Evolutionary conservation across 2,113 vertebrate species (phyloP), one percentile per base, ranked within the genome.

Genomic region (Lepisosteus osseus): DNA sequence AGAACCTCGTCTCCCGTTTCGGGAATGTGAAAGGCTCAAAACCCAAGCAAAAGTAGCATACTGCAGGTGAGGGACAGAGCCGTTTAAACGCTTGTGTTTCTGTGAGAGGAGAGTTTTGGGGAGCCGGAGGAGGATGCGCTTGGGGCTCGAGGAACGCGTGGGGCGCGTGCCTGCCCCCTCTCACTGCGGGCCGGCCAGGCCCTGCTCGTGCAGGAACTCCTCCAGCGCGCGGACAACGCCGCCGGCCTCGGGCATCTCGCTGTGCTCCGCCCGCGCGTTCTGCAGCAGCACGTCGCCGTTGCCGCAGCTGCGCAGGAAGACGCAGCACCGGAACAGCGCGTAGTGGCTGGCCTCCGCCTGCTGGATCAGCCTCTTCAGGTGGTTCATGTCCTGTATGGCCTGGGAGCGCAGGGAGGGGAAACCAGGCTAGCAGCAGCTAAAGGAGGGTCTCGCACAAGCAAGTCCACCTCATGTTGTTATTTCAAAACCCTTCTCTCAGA

Each of bases 361-460:
- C 0, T 93, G 93, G 85, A 99, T 95, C 64, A 95, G 96, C 54
- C 97, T 92, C 90, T 99, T 99, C 85, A 99, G 89, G 84, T 95
- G 97, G 92, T 99, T 99, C 88, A 96, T 96, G 82, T 98, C 96
- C 86, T 99, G 97, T 72, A 99, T 99, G 65, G 96, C 97, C 97
- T 99, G 90, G 14, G 0, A 9, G 1, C 40, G 14, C 0, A 40
- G 63, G 57, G 13, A 54, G 47, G 12, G 14, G 13, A 57, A 73
- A 68, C 51, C 4, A 7, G 69, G 15, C 72, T 65, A 62, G 15
- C 43, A 71, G 29, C 29, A 29, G 29, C 0, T 29, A 29, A 0
- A 29, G 29, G 29, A 29, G 29, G 29, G 29, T 29, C 29, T 29
- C 29, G 2, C 29, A 29, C 29, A 29, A 29, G 1, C 29, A 29